Conservation (phyloP, 2,113 vertebrate genomes). For the Nibea albiflora region DNA sequence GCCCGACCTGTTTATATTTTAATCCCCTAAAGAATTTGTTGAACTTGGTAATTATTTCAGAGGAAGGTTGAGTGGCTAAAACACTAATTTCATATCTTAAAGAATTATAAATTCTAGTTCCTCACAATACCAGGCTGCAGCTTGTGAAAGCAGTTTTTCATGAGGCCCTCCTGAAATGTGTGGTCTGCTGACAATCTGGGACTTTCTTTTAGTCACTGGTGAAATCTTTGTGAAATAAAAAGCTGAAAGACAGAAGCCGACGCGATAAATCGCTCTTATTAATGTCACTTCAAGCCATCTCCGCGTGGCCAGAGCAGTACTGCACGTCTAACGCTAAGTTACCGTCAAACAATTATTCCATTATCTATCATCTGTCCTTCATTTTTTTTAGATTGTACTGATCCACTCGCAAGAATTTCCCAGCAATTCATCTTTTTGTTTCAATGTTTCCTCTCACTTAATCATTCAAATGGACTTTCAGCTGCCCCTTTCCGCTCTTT, state of each 20-base stretch:
- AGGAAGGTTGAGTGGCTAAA: background rate
- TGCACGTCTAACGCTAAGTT: too few species aligned
- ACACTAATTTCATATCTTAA: background rate
- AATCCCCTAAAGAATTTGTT: background rate
- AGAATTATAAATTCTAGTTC: background rate
- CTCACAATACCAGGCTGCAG: background rate
- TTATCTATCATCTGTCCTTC: background rate
- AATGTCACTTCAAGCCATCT: too few species aligned
- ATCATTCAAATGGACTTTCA: background rate
- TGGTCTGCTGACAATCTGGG: too few species aligned
- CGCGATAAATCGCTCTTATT: too few species aligned
- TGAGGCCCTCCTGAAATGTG: too few species aligned
- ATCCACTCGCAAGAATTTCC: conserved; percentile 7
- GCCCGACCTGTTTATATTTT: background rate
- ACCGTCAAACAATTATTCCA: too few species aligned
- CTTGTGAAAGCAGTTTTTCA: background rate
- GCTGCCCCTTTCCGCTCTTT: background rate
- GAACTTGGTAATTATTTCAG: too few species aligned
- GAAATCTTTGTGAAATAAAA: too few species aligned
- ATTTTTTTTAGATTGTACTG: background rate
- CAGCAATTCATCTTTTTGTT: conserved; percentile 8
- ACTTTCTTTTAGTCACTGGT: too few species aligned
- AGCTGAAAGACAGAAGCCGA: too few species aligned
- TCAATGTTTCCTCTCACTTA: conserved; percentile 19
- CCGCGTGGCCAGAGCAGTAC: too few species aligned